Conservation (phyloP, 2,797 vertebrate genomes). For the Gymnothorax javanicus region DNA sequence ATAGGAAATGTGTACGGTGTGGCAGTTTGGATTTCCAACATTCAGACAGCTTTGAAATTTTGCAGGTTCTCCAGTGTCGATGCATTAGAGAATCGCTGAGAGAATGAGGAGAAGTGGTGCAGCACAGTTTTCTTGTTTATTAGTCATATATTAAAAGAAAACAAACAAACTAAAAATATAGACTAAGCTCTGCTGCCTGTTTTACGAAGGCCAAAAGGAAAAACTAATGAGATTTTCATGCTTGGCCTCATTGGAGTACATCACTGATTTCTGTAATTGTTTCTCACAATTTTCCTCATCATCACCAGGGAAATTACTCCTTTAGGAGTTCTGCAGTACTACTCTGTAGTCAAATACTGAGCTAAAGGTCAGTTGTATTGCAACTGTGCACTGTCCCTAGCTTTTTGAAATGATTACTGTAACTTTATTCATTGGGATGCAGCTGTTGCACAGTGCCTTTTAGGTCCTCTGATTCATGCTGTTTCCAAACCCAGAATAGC, state of each 20-base stretch:
- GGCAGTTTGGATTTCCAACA: not conserved
- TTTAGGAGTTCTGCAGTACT: not conserved
- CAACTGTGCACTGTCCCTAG: not conserved
- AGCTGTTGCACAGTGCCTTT: not conserved
- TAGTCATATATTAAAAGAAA: constrained; percentile 26
- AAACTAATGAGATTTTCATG: constrained; percentile 39
- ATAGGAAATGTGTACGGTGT: not conserved
- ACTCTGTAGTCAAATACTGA: constrained; percentile 7
- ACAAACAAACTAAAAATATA: constrained; percentile 2
- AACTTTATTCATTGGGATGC: constrained; percentile 38
- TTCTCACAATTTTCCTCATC: constrained; percentile 22
- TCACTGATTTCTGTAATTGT: constrained; percentile 36
- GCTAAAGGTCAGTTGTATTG: constrained; percentile 41
- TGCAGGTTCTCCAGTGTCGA: not conserved
- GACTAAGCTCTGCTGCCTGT: not conserved
- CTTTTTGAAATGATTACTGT: constrained; percentile 22
- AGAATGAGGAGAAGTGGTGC: not conserved
- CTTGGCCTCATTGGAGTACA: not conserved
- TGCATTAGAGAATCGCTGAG: not conserved
- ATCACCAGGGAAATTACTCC: constrained; percentile 21
- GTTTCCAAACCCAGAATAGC: constrained; percentile 17
- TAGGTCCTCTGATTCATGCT: not conserved
- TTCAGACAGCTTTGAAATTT: not conserved
- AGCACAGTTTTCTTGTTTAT: constrained; percentile 10
- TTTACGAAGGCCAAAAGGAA: constrained; percentile 34